phyloP scores from a whole-genome alignment of 2,888 invertebrate species.

The Scaptomyza parva region DNA sequence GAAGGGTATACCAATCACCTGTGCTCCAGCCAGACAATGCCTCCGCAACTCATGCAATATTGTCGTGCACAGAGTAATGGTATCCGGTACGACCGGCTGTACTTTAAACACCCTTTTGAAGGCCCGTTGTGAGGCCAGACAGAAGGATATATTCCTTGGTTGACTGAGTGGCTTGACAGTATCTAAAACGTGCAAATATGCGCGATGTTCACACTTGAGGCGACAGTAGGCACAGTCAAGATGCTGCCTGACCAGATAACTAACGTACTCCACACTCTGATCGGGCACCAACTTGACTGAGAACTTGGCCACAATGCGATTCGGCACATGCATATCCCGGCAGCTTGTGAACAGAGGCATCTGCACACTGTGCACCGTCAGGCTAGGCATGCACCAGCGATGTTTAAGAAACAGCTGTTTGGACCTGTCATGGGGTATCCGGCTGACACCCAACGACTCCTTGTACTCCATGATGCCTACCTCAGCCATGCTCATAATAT shows the following conservation, averaged over 20 bases:
- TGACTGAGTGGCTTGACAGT: conserved; percentile 36
- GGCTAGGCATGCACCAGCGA: conserved; percentile 45
- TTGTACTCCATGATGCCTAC: conserved; percentile 41
- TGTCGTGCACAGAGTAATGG: conserved; percentile 30
- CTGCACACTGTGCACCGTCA: conserved; percentile 37
- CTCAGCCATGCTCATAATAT: conserved; percentile 36
- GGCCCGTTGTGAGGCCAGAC: conserved; percentile 19
- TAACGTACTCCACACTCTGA: conserved; percentile 36
- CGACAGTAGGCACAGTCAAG: conserved; percentile 26
- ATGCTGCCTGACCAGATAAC: conserved; percentile 17
- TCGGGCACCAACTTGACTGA: conserved; percentile 51
- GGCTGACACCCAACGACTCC: not conserved
- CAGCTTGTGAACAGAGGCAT: not conserved
- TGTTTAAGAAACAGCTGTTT: conserved; percentile 40
- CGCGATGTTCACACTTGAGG: conserved; percentile 27
- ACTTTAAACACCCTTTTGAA: conserved; percentile 20
- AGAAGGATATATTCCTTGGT: conserved; percentile 2
- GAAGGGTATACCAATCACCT: conserved; percentile 49
- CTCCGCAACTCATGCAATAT: conserved; percentile 41
- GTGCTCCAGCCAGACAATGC: conserved; percentile 24
- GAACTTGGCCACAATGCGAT: conserved; percentile 17
- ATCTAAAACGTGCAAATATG: conserved; percentile 30
- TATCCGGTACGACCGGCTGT: conserved; percentile 33
- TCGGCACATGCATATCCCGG: conserved; percentile 14
- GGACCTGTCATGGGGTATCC: conserved; percentile 36